Conservation (phyloP, 2,888 invertebrate genomes). For the Clostera curtula region DNA sequence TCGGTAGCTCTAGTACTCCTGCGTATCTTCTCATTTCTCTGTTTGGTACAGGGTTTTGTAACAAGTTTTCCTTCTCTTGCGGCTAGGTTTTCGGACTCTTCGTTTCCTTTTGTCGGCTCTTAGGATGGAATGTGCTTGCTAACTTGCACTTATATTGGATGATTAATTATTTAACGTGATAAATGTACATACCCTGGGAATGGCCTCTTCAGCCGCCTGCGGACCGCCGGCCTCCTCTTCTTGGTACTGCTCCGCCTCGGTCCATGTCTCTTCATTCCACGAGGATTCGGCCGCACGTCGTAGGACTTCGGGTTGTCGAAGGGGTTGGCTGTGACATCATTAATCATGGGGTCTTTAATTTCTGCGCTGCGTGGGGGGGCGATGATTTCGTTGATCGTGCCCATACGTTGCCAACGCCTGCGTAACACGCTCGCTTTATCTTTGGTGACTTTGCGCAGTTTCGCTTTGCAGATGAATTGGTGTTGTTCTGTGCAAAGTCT, state of each 20-base stretch:
- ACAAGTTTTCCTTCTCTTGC: no score
- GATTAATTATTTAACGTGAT: constrained; percentile 1
- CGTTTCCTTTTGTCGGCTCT: no score
- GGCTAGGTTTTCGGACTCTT: no score
- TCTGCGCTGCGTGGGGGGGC: constrained; percentile 56
- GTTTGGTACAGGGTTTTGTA: no score
- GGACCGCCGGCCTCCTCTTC: constrained; percentile 39
- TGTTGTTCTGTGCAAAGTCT: constrained; percentile 77
- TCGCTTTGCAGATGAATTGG: constrained; percentile 82
- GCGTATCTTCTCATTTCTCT: no score
- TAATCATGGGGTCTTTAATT: constrained; percentile 42
- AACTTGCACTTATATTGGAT: no score
- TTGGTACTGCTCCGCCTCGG: constrained; percentile 44
- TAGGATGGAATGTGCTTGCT: no score
- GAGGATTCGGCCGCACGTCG: constrained; percentile 43
- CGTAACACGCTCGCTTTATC: constrained; percentile 60
- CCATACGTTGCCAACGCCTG: constrained; percentile 66
- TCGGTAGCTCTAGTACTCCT: no score
- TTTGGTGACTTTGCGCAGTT: constrained; percentile 66
- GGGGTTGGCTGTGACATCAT: constrained; percentile 52
- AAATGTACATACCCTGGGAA: constrained; percentile 55
- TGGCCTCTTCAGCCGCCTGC: constrained; percentile 49
- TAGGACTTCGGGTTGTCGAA: constrained; percentile 48
- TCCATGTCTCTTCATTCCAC: constrained; percentile 22
- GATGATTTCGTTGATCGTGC: constrained; percentile 72